A percentile compares a stretch with the other conserved stretches of the same genome.
Conservation (phyloP, 1,140 invertebrate genomes). For the Drosophila paulistorum region DNA sequence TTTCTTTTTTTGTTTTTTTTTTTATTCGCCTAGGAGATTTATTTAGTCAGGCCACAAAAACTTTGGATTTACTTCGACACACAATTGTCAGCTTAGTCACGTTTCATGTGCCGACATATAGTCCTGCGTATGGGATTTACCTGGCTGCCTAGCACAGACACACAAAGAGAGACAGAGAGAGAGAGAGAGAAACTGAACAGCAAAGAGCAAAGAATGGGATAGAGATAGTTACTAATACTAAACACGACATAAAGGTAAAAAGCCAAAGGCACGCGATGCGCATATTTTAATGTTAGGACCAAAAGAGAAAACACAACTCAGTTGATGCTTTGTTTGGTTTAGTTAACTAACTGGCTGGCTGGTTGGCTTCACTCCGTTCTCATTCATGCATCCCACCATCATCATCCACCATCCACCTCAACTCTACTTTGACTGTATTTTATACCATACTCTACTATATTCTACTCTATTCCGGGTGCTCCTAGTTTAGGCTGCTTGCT, state of each 20-base stretch:
- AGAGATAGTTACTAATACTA: slow-evolving; percentile 61
- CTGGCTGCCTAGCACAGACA: not conserved
- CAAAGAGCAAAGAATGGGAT: not conserved
- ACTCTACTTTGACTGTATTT: not conserved
- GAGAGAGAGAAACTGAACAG: slow-evolving; percentile 42
- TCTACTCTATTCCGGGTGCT: slow-evolving; percentile 26
- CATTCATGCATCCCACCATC: not conserved
- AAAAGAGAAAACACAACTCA: slow-evolving; percentile 36
- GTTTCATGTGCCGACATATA: slow-evolving; percentile 64
- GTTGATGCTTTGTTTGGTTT: slow-evolving; percentile 52
- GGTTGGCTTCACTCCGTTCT: not conserved
- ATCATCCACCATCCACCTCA: not conserved
- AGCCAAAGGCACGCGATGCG: slow-evolving; percentile 77
- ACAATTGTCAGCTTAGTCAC: slow-evolving; percentile 81
- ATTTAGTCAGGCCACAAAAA: slow-evolving; percentile 77
- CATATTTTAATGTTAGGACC: slow-evolving; percentile 64
- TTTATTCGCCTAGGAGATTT: slow-evolving; percentile 60
- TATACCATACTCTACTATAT: not conserved
- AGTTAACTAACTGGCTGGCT: slow-evolving; percentile 25
- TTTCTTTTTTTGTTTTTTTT: slow-evolving; percentile 28
- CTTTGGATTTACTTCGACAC: slow-evolving; percentile 79
- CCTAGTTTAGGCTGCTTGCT: slow-evolving; percentile 8
- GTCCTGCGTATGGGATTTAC: slow-evolving; percentile 10
- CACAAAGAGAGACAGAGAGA: not conserved
- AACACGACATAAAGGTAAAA: slow-evolving; percentile 80